Conservation (phyloP, 2,113 vertebrate genomes). For the Ictidomys tridecemlineatus region DNA sequence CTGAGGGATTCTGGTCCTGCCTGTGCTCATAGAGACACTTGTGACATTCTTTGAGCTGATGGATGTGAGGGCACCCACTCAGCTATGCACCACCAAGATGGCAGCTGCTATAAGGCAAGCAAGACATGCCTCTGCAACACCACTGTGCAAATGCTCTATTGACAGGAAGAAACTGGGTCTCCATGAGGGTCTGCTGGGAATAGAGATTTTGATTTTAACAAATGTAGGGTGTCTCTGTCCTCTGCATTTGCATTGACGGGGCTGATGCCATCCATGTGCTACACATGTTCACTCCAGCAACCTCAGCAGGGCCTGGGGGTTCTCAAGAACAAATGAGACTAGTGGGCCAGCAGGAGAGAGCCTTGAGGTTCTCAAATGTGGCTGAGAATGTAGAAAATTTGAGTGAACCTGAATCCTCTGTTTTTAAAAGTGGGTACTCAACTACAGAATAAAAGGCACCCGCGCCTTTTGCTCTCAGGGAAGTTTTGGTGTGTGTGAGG, state of each 20-base stretch:
- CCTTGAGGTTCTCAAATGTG: background rate
- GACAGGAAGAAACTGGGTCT: background rate
- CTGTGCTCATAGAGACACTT: fast-evolving
- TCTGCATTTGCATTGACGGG: background rate
- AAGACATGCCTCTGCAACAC: background rate
- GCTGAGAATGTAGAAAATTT: background rate
- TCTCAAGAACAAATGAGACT: background rate
- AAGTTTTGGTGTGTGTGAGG: background rate
- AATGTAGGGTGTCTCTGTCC: background rate
- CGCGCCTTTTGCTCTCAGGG: background rate
- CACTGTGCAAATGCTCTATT: background rate
- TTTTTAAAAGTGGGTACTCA: background rate
- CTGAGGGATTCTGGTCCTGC: background rate
- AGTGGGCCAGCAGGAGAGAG: background rate
- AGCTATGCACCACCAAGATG: no score
- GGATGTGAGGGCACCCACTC: background rate
- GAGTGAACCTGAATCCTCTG: background rate
- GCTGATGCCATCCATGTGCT: background rate
- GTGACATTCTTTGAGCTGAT: background rate
- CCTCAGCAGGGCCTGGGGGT: no score
- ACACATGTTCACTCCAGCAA: background rate
- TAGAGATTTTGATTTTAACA: no score
- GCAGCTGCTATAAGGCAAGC: background rate
- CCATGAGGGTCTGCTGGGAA: no score
- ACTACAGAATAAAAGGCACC: background rate